Evolutionary conservation across 2,797 vertebrate genomes (phyloP).

Genomic region (Leucoraja ocellata): DNA sequence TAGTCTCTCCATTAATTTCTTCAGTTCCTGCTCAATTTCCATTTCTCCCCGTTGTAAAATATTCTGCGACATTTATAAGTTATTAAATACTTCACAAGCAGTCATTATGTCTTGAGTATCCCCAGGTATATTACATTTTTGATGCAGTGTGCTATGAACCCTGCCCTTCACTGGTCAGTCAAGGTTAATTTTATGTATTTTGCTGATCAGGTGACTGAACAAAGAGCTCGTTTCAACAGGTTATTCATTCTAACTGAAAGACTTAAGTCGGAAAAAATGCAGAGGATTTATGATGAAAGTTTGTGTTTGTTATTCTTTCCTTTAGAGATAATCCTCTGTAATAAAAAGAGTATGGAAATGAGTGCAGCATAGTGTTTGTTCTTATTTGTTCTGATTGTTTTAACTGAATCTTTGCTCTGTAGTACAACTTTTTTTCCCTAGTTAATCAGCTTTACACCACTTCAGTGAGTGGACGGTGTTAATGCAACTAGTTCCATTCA

Average conservation of each 20-base stretch:
- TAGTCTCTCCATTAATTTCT: not conserved
- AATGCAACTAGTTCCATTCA: not conserved
- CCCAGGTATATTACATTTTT: not conserved
- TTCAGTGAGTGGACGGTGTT: not conserved
- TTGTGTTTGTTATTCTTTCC: constrained; percentile 4
- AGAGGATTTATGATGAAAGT: constrained; percentile 26
- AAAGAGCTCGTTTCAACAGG: constrained; percentile 8
- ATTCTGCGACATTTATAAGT: not conserved
- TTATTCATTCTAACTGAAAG: not conserved
- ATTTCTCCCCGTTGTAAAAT: not conserved
- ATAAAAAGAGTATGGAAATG: not conserved
- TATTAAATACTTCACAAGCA: constrained; percentile 3
- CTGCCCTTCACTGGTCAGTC: not conserved
- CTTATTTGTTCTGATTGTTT: constrained; percentile 20
- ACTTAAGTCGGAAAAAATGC: constrained; percentile 29
- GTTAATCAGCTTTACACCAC: not conserved
- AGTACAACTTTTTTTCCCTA: constrained; percentile 8
- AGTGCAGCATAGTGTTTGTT: not conserved
- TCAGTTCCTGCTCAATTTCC: not conserved
- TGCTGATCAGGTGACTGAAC: constrained; percentile 10
- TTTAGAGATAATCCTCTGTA: not conserved
- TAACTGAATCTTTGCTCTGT: not conserved
- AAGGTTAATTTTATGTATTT: constrained; percentile 15
- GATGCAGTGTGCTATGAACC: not conserved
- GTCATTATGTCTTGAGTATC: not conserved